Evolutionary conservation across 2,797 vertebrate genomes (phyloP).

Genomic region (Sphenopsis melanotis): DNA sequence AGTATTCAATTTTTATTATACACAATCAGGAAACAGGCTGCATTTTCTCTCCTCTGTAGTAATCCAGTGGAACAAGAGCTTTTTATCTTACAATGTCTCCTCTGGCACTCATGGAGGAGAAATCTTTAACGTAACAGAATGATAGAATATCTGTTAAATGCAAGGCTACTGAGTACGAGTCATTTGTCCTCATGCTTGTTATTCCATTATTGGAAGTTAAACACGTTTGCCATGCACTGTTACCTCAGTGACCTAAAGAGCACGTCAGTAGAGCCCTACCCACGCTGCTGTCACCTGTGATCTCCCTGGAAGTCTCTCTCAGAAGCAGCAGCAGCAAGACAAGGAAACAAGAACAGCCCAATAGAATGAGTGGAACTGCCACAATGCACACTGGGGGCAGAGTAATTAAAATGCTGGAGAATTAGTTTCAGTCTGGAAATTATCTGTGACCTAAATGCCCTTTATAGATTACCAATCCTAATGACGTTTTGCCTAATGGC

Average conservation of each 20-base stretch:
- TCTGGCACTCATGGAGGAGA: fast-evolving
- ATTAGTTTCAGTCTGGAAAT: conserved; percentile 43
- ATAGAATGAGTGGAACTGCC: not conserved
- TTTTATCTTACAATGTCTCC: not conserved
- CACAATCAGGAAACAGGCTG: not conserved
- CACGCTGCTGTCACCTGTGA: not conserved
- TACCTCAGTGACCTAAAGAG: not conserved
- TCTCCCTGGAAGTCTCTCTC: not conserved
- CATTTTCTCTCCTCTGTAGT: not conserved
- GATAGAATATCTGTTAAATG: not conserved
- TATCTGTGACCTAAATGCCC: not conserved
- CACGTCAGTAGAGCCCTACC: not conserved
- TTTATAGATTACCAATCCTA: conserved; percentile 35
- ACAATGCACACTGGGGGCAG: fast-evolving
- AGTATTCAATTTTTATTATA: not conserved
- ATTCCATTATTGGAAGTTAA: not conserved
- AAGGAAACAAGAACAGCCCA: not conserved
- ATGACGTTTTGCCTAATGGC: not conserved
- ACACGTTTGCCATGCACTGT: not conserved
- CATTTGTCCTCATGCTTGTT: not conserved
- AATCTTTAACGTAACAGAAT: not conserved
- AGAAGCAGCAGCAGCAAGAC: not conserved
- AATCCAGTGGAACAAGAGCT: not conserved
- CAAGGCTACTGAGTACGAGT: not conserved
- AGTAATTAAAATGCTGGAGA: conserved; percentile 16